Base-by-base conservation (phyloP, 2,797 vertebrate genomes). In the Tarsius wallacei region DNA sequence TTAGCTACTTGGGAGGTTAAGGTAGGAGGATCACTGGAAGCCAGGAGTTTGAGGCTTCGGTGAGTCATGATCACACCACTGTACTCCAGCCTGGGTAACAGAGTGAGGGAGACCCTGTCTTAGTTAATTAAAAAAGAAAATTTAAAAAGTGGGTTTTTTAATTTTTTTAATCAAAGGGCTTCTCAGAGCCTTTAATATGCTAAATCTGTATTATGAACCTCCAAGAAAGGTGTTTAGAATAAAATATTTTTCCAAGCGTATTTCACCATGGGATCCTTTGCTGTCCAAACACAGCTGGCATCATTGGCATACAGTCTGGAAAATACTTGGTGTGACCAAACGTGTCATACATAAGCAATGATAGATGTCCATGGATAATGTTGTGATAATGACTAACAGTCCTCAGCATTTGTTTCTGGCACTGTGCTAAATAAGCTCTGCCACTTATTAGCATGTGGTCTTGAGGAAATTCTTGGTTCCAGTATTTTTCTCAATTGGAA, bases 401-500 rank as follows among this genome's bases (percentile, higher is more conserved):
- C 63, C 53, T 93, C 63, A 87, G 83, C 73, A 77, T 16, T 87
- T 86, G 10, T 42, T 36, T 70, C 31, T n/a, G 22, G 73, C 73
- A 70, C 22, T 78, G 47, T 36, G 73, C 53, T 78, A 86, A 86
- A 53, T 59, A 5, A 85, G 53, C 13, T 57, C 61, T 89, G 80
- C 6, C n/a, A 82, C 11, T 90, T 90, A 53, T 15, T 86, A 36
- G 51, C 55, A 83, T 4, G 9, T 64, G 59, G 73, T 61, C 93
- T 61, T 66, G 49, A 87, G 51, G 22, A 77, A 80, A 93, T 33
- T 73, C 22, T 78, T 64, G 66, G 47, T 87, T 92, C 91, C 22
- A 87, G 42, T 49, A 70, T 78, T 90, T 94, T 87, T 84, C 71
- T 95, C 70, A 87, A n/a, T 22, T 86, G 17, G n/a, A 85, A 91